Evolutionary conservation across 2,888 invertebrate genomes (phyloP).

Genomic region (Agrilus mali): DNA sequence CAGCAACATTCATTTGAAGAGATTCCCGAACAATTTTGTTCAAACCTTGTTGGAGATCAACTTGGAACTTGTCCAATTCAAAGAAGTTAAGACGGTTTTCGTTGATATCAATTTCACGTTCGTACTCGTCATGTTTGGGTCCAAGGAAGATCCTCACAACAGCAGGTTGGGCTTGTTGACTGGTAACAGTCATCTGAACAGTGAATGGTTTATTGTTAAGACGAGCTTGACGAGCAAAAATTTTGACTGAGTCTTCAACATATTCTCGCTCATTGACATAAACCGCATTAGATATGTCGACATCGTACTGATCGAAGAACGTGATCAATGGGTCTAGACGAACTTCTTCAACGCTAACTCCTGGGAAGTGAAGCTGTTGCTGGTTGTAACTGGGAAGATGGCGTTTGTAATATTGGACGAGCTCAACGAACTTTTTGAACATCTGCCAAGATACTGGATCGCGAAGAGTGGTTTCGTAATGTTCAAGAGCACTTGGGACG

Average conservation of each 20-base stretch:
- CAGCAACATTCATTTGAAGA: too few species aligned
- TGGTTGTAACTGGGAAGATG: constrained; percentile 46
- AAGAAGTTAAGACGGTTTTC: constrained; percentile 48
- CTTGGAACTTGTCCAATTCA: constrained; percentile 47
- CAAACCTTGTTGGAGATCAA: constrained; percentile 43
- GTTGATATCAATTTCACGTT: constrained; percentile 43
- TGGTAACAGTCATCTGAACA: constrained; percentile 41
- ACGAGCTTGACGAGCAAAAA: constrained; percentile 46
- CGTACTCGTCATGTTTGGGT: constrained; percentile 50
- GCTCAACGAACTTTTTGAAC: constrained; percentile 44
- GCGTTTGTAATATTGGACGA: constrained; percentile 47
- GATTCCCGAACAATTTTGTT: constrained; percentile 49
- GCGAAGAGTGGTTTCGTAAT: constrained; percentile 45
- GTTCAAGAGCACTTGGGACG: constrained; percentile 50
- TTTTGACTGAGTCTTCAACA: constrained; percentile 36
- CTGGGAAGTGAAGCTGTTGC: constrained; percentile 46
- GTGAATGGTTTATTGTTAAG: constrained; percentile 52
- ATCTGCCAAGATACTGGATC: constrained; percentile 61
- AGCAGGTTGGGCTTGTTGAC: constrained; percentile 42
- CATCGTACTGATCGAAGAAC: constrained; percentile 52
- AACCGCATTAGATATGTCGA: constrained; percentile 50
- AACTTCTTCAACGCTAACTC: constrained; percentile 49
- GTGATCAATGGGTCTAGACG: constrained; percentile 53
- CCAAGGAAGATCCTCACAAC: constrained; percentile 56
- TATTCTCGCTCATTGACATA: constrained; percentile 36